Conservation (phyloP, 2,888 invertebrate genomes). For the Rhogogaster chlorosoma region DNA sequence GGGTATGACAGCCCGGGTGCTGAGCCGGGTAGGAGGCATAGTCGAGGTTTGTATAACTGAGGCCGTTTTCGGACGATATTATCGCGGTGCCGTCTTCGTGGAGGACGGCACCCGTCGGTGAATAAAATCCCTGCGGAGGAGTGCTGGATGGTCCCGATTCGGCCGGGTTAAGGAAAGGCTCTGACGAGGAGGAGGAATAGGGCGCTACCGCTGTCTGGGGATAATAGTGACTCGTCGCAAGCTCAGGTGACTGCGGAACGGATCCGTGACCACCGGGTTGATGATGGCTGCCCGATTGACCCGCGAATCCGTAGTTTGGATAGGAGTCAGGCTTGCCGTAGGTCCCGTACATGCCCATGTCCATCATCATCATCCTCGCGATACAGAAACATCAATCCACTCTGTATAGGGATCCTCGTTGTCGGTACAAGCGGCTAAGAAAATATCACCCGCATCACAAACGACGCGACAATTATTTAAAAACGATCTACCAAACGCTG, state of each 20-base stretch:
- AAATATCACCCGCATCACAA: slow-evolving; percentile 3
- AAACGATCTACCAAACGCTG: neutral
- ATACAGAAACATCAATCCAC: slow-evolving; percentile 69
- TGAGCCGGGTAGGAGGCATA: slow-evolving; percentile 81
- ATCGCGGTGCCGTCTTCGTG: slow-evolving; percentile 82
- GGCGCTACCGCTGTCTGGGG: slow-evolving; percentile 72
- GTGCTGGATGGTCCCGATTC: slow-evolving; percentile 61
- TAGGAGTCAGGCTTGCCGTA: slow-evolving; percentile 76
- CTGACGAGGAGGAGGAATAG: slow-evolving; percentile 75
- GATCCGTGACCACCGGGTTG: slow-evolving; percentile 80
- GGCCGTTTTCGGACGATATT: slow-evolving; percentile 91
- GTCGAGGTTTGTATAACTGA: slow-evolving; percentile 94
- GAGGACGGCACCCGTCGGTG: slow-evolving; percentile 72
- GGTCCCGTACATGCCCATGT: slow-evolving; percentile 88
- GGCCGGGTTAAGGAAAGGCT: slow-evolving; percentile 69
- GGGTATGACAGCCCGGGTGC: slow-evolving; percentile 64
- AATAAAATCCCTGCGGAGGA: slow-evolving; percentile 72
- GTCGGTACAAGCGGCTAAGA: neutral
- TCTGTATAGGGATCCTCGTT: slow-evolving; percentile 53
- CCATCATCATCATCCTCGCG: slow-evolving; percentile 88
- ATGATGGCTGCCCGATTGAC: slow-evolving; percentile 67
- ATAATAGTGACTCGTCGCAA: slow-evolving; percentile 72
- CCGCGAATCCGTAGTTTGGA: slow-evolving; percentile 72
- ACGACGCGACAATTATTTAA: neutral
- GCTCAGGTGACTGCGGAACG: slow-evolving; percentile 76